phyloP scores from a whole-genome alignment of 2,888 invertebrate species.

The Mesodorylaimus sp. region DNA sequence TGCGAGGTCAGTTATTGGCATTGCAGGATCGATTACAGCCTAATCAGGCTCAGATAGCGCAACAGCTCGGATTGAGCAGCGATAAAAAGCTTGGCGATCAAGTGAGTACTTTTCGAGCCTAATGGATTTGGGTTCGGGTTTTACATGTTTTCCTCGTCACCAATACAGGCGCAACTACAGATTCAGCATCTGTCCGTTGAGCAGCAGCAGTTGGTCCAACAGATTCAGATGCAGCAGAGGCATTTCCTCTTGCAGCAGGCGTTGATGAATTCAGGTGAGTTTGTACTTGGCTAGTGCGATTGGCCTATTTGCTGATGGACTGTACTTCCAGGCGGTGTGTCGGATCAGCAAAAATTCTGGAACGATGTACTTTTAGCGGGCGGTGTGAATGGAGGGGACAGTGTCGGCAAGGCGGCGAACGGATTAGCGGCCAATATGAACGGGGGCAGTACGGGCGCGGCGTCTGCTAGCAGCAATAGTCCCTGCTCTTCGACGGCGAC shows the following conservation, averaged over 20 bases:
- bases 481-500: too few relatives aligned
- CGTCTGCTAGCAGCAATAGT: too few relatives aligned
- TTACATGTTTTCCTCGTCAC: neutral
- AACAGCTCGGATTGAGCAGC: constrained; percentile 28
- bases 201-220: constrained; percentile 62
- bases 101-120: neutral
- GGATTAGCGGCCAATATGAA: too few relatives aligned
- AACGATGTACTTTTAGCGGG: too few relatives aligned
- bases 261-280: neutral
- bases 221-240: constrained; percentile 58
- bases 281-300: too few relatives aligned
- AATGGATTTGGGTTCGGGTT: neutral
- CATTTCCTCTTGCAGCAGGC: constrained; percentile 61
- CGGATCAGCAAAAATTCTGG: too few relatives aligned
- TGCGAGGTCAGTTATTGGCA: constrained; percentile 59
- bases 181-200: constrained; percentile 59
- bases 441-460: too few relatives aligned
- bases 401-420: too few relatives aligned
- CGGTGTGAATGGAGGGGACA: too few relatives aligned
- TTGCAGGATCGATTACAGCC: constrained; percentile 67
- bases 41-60: constrained; percentile 57
- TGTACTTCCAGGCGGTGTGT: too few relatives aligned
- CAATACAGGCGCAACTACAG: constrained; percentile 38
- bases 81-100: constrained; percentile 7
- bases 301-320: too few relatives aligned